Conservation (phyloP, 2,113 vertebrate species). For the Raja brachyura region DNA sequence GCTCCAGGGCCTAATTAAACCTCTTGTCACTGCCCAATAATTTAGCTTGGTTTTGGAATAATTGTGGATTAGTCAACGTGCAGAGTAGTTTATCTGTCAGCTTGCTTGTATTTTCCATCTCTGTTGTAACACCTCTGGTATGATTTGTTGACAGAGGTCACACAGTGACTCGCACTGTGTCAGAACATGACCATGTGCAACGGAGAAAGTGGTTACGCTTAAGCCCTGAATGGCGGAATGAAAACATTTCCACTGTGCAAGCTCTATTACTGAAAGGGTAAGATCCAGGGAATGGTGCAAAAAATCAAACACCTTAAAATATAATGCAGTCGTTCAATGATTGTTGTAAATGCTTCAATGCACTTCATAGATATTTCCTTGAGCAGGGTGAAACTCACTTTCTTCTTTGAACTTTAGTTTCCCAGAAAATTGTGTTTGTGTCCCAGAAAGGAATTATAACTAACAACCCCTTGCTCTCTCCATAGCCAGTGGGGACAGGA, state of each 20-base stretch:
- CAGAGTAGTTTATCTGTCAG: not conserved
- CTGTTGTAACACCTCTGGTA: conserved; percentile 43
- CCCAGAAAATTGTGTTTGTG: not conserved
- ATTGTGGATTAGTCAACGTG: not conserved
- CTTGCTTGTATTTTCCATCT: conserved; percentile 44
- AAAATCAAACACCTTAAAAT: not conserved
- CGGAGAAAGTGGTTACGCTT: conserved; percentile 74
- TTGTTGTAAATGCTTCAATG: no score
- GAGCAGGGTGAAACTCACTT: not conserved
- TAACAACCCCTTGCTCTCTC: no score
- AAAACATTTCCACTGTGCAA: conserved; percentile 69
- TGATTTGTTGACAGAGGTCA: conserved; percentile 59
- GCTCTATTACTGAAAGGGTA: conserved; percentile 72
- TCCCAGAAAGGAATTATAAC: no score
- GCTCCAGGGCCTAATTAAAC: conserved; percentile 38
- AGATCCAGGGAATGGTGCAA: conserved; percentile 44
- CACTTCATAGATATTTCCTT: not conserved
- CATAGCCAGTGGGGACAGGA: no score
- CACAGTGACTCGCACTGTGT: conserved; percentile 56
- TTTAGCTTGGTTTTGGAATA: conserved; percentile 42
- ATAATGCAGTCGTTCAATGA: not conserved
- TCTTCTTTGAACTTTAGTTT: not conserved
- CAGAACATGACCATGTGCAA: conserved; percentile 50
- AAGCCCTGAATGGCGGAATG: conserved; percentile 61
- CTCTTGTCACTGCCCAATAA: conserved; percentile 41